Percentiles rank a stretch among this genome's conserved stretches.
These are phyloP conservation scores for Saimiri boliviensis DNA, from an alignment of 2,113 vertebrate genomes.

Conservation along the genomic window DNA sequence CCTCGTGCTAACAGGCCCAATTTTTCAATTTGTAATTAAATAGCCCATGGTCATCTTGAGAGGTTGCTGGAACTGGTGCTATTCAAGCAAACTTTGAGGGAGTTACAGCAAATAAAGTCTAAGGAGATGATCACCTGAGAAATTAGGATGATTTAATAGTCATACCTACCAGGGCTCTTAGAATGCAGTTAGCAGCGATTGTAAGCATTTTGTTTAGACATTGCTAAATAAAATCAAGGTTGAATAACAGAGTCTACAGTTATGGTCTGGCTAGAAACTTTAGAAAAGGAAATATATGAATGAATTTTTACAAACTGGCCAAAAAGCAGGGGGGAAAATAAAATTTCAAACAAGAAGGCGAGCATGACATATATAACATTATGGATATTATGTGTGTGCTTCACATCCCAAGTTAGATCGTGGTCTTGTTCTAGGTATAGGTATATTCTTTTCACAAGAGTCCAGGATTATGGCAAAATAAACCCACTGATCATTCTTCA, in stretches of 20 bases:
- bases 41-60: slow-evolving; percentile 59
- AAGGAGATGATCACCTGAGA: slow-evolving; percentile 33
- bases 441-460: background rate
- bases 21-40: slow-evolving; percentile 70
- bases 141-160: slow-evolving; percentile 46
- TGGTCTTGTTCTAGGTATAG: background rate
- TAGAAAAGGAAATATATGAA: background rate
- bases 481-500: slow-evolving; percentile 7
- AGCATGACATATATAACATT: background rate
- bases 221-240: slow-evolving; percentile 44
- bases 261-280: slow-evolving; percentile 33
- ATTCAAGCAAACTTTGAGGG: slow-evolving; percentile 37
- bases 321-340: background rate
- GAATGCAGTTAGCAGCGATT: slow-evolving; percentile 45
- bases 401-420: background rate
- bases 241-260: slow-evolving; percentile 30
- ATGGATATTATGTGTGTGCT: background rate
- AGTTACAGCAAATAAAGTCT: slow-evolving; percentile 65
- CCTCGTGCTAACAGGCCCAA: slow-evolving; percentile 50
- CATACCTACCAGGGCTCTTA: slow-evolving; percentile 2
- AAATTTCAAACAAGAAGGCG: background rate
- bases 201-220: slow-evolving; percentile 31
- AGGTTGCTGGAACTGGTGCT: slow-evolving; percentile 48
- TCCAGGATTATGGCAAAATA: slow-evolving; percentile 32
- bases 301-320: slow-evolving; percentile 41